A percentile compares a stretch with the other conserved stretches of the same genome.
These are phyloP conservation scores for Pagrus major DNA, from an alignment of 2,113 vertebrate genomes.

Conservation along the genomic window DNA sequence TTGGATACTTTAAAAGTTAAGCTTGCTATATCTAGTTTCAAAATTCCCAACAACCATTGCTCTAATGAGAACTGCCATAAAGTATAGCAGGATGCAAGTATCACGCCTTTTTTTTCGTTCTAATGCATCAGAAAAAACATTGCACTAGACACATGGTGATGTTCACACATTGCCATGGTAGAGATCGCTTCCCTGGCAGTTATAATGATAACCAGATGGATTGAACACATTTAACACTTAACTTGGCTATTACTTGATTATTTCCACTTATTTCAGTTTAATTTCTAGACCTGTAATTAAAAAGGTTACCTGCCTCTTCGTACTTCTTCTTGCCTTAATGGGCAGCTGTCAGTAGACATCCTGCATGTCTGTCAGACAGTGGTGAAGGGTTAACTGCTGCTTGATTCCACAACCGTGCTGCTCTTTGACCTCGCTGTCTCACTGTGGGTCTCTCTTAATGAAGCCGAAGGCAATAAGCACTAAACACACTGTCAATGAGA, in stretches of 20 bases:
- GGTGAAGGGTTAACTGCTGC: constrained; percentile 6
- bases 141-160: too few relatives aligned
- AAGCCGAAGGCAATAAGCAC: constrained; percentile 32
- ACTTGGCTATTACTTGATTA: background rate
- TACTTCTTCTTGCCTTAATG: background rate
- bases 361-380: background rate
- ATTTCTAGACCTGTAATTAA: background rate
- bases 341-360: background rate
- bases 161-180: too few relatives aligned
- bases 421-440: constrained; percentile 12
- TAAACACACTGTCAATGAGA: constrained; percentile 37
- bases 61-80: too few relatives aligned
- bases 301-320: background rate
- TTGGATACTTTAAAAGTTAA: too few relatives aligned
- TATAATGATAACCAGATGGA: too few relatives aligned
- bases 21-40: too few relatives aligned
- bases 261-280: background rate
- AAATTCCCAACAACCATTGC: too few relatives aligned
- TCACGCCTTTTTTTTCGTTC: too few relatives aligned
- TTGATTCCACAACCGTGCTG: background rate
- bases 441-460: constrained; percentile 38
- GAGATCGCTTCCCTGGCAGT: too few relatives aligned
- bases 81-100: too few relatives aligned
- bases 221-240: too few relatives aligned
- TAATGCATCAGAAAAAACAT: too few relatives aligned